Evolutionary conservation across 23 tunicate genomes (phyloP).

Genomic region (Halocynthia roretzi): DNA sequence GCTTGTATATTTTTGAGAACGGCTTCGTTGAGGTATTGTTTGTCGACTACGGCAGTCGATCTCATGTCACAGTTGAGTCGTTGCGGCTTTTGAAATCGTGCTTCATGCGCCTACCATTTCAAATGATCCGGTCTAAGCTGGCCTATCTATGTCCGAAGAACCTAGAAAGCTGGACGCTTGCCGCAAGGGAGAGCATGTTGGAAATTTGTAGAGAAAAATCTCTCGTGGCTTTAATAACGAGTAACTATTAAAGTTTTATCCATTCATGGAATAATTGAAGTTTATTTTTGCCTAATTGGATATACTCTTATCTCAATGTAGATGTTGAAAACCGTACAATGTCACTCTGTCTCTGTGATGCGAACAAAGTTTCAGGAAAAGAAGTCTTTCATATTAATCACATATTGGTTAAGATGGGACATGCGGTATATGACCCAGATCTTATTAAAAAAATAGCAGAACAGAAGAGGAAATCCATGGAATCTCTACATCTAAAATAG

Average conservation of each 20-base stretch:
- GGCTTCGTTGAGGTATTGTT: slow-evolving; percentile 55
- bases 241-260: slow-evolving; percentile 4
- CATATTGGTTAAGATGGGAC: slow-evolving; percentile 29
- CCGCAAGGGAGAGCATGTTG: slow-evolving; percentile 36
- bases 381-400: slow-evolving; percentile 51
- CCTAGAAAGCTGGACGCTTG: slow-evolving; percentile 34
- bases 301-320: background rate
- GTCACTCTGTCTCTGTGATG: slow-evolving; percentile 57
- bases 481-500: no score
- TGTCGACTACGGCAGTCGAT: slow-evolving; percentile 72
- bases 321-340: slow-evolving; percentile 18
- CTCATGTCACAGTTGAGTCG: slow-evolving; percentile 52
- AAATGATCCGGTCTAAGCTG: slow-evolving; percentile 52
- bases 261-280: background rate
- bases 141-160: slow-evolving; percentile 48
- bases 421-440: slow-evolving; percentile 35
- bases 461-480: background rate
- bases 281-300: background rate
- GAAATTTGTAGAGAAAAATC: slow-evolving; percentile 47
- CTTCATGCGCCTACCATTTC: slow-evolving; percentile 36
- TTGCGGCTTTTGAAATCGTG: slow-evolving; percentile 35
- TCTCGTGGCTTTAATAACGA: slow-evolving; percentile 54
- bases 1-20: slow-evolving; percentile 7
- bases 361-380: slow-evolving; percentile 21
- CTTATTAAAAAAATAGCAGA: slow-evolving; percentile 6